phyloP scores from a whole-genome alignment of 2,888 invertebrate genomes.

The Aporophyla lueneburgensis region DNA sequence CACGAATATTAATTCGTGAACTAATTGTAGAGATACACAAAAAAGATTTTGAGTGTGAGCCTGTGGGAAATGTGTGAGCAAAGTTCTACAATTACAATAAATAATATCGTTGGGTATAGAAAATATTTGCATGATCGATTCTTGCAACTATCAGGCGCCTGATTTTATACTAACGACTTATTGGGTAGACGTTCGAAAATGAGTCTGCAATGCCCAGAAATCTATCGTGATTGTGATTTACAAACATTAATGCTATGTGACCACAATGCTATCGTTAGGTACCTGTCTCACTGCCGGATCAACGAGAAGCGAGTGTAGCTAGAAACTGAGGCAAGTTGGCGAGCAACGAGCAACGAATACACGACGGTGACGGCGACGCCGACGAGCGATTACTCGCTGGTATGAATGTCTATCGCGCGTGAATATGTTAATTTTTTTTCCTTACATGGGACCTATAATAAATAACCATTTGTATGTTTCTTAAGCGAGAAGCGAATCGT shows the following conservation, averaged over 20 bases:
- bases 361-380: too few relatives aligned
- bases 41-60: background rate
- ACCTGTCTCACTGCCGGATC: background rate
- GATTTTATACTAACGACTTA: background rate
- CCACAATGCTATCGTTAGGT: background rate
- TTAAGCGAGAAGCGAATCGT: too few relatives aligned
- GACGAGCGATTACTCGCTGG: too few relatives aligned
- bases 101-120: background rate
- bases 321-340: background rate
- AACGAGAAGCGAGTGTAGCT: background rate
- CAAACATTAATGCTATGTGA: constrained; percentile 1
- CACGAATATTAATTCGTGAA: background rate
- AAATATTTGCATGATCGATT: background rate
- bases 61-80: constrained; percentile 1
- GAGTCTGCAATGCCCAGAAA: background rate
- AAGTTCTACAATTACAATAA: background rate
- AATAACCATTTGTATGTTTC: too few relatives aligned
- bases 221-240: background rate
- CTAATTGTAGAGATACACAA: background rate
- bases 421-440: too few relatives aligned
- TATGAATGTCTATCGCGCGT: too few relatives aligned
- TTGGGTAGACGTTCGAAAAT: background rate
- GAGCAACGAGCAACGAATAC: background rate
- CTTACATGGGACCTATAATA: too few relatives aligned
- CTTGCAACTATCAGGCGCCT: background rate